Evolutionary conservation across 2,888 invertebrate genomes (phyloP).

Genomic region (Caenorhabditis plicata): DNA sequence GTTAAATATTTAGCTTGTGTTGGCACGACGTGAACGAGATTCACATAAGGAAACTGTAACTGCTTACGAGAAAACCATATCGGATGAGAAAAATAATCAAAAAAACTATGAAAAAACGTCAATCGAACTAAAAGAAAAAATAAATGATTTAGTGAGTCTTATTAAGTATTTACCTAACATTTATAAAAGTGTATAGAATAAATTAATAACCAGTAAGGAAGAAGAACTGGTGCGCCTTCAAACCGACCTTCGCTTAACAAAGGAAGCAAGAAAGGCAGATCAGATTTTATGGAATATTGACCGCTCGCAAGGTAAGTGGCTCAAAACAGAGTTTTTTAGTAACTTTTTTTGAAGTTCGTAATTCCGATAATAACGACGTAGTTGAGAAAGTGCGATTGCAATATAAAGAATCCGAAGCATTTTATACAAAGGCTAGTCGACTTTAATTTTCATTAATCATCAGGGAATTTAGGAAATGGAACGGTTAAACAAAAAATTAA

Average conservation of each 20-base stretch:
- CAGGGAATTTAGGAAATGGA: too few species aligned
- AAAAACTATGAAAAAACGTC: constrained; percentile 45
- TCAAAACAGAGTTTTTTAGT: background rate
- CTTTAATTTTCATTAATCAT: too few species aligned
- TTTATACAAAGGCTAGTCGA: constrained; percentile 62
- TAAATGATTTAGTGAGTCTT: constrained; percentile 39
- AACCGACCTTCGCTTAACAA: constrained; percentile 55
- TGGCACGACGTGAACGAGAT: constrained; percentile 63
- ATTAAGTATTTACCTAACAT: background rate
- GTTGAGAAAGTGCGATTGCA: constrained; percentile 59
- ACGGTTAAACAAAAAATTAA: constrained; percentile 56
- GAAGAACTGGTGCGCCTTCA: constrained; percentile 76
- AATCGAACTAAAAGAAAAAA: constrained; percentile 28
- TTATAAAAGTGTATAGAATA: constrained; percentile 23
- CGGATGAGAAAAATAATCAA: constrained; percentile 38
- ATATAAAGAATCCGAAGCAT: constrained; percentile 61
- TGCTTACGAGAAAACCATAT: constrained; percentile 43
- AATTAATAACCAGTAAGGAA: constrained; percentile 69
- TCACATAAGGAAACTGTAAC: constrained; percentile 51
- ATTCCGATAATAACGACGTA: constrained; percentile 52
- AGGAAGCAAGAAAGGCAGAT: constrained; percentile 59
- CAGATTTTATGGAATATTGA: constrained; percentile 55
- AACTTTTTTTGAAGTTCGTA: constrained; percentile 20
- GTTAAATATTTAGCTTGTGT: constrained; percentile 48
- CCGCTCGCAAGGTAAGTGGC: constrained; percentile 21